Conservation (phyloP, 1,140 invertebrate species). For the Lithobius niger region DNA sequence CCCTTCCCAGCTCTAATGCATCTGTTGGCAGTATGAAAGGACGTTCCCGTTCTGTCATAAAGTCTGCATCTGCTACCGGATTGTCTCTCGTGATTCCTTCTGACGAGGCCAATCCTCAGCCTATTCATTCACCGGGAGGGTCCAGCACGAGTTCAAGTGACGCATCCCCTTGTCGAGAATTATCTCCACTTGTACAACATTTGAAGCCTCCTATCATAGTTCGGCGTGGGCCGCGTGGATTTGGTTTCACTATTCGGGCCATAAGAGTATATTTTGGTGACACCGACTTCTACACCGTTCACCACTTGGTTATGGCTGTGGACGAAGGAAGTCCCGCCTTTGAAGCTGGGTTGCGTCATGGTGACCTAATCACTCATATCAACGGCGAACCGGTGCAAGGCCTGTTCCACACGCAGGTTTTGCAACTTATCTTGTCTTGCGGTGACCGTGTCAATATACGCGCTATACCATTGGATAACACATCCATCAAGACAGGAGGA, state of each 20-base stretch:
- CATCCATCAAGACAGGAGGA: conserved; percentile 72
- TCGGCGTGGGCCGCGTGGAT: conserved; percentile 75
- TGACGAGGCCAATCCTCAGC: conserved; percentile 46
- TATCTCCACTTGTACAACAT: conserved; percentile 71
- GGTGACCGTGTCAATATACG: conserved; percentile 78
- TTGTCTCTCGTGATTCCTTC: conserved; percentile 80
- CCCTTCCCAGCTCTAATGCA: background rate
- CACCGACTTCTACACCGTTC: conserved; percentile 91
- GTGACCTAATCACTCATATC: conserved; percentile 91
- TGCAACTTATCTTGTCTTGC: conserved; percentile 73
- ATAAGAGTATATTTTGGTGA: conserved; percentile 94
- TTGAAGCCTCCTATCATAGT: conserved; percentile 82
- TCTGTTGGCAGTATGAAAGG: background rate
- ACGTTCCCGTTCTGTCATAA: conserved; percentile 53
- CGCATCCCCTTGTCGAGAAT: conserved; percentile 79
- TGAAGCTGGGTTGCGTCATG: conserved; percentile 81
- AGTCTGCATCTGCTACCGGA: conserved; percentile 84
- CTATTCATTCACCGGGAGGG: conserved; percentile 52
- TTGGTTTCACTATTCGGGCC: conserved; percentile 91
- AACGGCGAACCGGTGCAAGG: conserved; percentile 91
- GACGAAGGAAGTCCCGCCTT: conserved; percentile 87
- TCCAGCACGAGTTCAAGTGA: conserved; percentile 88
- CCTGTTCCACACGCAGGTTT: conserved; percentile 83
- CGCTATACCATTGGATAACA: conserved; percentile 84
- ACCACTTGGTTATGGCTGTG: conserved; percentile 90